These are phyloP conservation scores for Athalia cordata DNA, from an alignment of 2,888 invertebrate genomes.

Conservation along the genomic window DNA sequence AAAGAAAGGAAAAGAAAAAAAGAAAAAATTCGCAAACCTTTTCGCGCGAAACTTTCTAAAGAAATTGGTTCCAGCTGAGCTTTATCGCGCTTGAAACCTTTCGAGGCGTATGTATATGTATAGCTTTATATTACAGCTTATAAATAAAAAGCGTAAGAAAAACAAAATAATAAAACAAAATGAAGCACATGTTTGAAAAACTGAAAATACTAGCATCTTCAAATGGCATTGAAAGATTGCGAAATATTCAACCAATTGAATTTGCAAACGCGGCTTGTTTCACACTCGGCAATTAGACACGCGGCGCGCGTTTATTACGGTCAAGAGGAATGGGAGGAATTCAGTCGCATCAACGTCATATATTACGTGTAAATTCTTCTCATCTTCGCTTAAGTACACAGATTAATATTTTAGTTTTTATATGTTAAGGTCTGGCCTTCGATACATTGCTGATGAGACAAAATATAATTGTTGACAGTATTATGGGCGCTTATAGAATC, in stretches of 20 bases:
- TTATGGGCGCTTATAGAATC: slow-evolving; percentile 10
- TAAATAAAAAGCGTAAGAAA: no score
- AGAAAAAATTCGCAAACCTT: no score
- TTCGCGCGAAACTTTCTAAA: not conserved
- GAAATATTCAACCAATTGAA: slow-evolving; percentile 7
- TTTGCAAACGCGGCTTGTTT: slow-evolving; percentile 25
- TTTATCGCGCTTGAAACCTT: not conserved
- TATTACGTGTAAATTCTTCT: not conserved
- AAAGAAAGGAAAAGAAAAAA: no score
- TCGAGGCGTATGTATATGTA: not conserved
- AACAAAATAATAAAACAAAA: no score
- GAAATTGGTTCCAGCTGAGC: not conserved
- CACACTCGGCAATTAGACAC: slow-evolving; percentile 7
- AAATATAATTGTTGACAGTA: slow-evolving; percentile 14
- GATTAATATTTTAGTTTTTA: slow-evolving; percentile 4
- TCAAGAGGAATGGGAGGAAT: not conserved
- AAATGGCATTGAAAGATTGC: slow-evolving; percentile 30
- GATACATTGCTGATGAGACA: slow-evolving; percentile 17
- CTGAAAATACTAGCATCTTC: not conserved
- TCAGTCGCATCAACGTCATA: not conserved
- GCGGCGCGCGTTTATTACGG: not conserved
- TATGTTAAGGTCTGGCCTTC: slow-evolving; percentile 17
- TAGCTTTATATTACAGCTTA: no score
- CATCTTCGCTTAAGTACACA: not conserved
- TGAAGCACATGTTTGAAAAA: not conserved